Conservation (phyloP, 2,888 invertebrate genomes). For the Pseudeuparius sepicola region DNA sequence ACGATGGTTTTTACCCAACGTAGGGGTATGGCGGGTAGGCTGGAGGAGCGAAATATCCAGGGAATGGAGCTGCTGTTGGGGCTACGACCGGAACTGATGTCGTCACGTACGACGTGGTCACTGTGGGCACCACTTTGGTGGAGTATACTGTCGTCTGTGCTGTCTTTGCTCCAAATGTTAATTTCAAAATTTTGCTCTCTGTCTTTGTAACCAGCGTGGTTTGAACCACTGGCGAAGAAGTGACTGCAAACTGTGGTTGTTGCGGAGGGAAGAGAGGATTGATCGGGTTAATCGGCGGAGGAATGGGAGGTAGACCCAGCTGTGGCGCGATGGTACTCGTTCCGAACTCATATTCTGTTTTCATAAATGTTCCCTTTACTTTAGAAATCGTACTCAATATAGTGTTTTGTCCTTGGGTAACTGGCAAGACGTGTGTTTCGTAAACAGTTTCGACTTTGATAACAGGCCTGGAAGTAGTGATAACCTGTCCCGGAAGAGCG, state of each 20-base stretch:
- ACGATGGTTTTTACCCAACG: constrained; percentile 68
- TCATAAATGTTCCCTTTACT: constrained; percentile 64
- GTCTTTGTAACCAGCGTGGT: constrained; percentile 71
- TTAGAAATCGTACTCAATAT: constrained; percentile 69
- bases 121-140: constrained; percentile 72
- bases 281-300: constrained; percentile 35
- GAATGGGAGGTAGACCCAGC: constrained; percentile 32
- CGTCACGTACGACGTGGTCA: constrained; percentile 74
- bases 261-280: constrained; percentile 48
- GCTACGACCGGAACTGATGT: constrained; percentile 67
- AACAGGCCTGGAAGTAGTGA: constrained; percentile 71
- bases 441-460: constrained; percentile 67
- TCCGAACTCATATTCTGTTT: constrained; percentile 68
- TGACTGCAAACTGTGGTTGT: constrained; percentile 62
- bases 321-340: constrained; percentile 58
- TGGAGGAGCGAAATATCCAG: constrained; percentile 68
- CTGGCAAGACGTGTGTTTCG: constrained; percentile 72
- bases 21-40: constrained; percentile 68
- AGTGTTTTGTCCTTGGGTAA: constrained; percentile 66
- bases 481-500: constrained; percentile 56
- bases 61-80: constrained; percentile 54
- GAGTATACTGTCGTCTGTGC: constrained; percentile 79
- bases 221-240: constrained; percentile 70
- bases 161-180: constrained; percentile 86
- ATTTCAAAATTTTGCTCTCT: constrained; percentile 69